Evolutionary conservation across 2,113 vertebrate genomes (phyloP), one percentile per base, ranked within the genome.

Genomic region (Oncorhynchus kisutch): DNA sequence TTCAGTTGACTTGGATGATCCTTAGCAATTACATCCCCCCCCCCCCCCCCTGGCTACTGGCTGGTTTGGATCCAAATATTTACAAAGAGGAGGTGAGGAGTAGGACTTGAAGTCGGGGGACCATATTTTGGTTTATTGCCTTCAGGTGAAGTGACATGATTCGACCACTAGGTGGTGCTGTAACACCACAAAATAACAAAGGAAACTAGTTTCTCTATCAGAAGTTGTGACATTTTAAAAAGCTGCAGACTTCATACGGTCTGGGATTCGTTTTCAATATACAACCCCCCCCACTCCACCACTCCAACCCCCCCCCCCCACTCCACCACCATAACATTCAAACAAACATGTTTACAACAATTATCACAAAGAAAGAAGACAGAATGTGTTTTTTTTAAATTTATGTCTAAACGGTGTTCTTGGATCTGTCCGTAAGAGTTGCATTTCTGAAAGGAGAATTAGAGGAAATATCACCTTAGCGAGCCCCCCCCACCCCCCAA

Each of bases 91-190:
- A 67, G 14, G 5, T 67, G 14, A 29, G 0, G 16, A 6, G 14
- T 1, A 9, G 6, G 2, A 20, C 16, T 31, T 3, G n/a, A 31
- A 31, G 2, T 14, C 4, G 25, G 12, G 4, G 25, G 0, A 20
- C 11, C 14, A 1, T 48, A 5, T 70, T 8, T 48, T 24, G 20
- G 34, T 49, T 11, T 5, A 12, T 20, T 25, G 20, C 20, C 9
- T 3, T 3, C n/a, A 29, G 22, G 9, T 13, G n/a, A 9, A 48
- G 68, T 14, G 9, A 6, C 20, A 1, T 34, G 16, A 13, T 71
- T 14, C 25, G 34, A 65, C 79, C 92, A 91, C 51, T 85, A 91
- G 90, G 80, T 88, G 90, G 88, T 80, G 86, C 83, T 89, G 34
- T 67, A 82, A 80, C 68, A 85, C 85, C 85, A 79, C 65, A 14